Conservation (phyloP, 2,113 vertebrate species). For the Ciconia stormi region DNA sequence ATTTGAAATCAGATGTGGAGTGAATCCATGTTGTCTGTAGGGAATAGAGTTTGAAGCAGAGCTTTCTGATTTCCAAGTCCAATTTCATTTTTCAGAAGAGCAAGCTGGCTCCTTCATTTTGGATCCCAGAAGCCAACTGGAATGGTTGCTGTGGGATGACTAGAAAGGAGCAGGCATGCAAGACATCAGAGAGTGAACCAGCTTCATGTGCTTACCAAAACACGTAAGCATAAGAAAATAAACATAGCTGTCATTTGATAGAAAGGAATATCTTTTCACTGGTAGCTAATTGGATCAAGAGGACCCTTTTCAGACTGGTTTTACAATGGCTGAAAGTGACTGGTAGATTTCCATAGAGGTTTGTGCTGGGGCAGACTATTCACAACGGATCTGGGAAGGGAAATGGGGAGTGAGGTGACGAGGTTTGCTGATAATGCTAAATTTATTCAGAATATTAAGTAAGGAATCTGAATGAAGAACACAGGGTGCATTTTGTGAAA, state of each 20-base stretch:
- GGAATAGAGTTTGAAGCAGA: background rate
- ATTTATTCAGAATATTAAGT: conserved; percentile 5
- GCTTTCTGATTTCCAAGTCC: background rate
- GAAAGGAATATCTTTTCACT: background rate
- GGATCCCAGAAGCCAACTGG: background rate
- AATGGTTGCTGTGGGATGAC: background rate
- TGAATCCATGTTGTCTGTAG: background rate
- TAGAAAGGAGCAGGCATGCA: background rate
- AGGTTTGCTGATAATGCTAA: background rate
- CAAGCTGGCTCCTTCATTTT: background rate
- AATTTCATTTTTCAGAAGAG: background rate
- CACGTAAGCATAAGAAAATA: background rate
- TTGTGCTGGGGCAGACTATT: background rate
- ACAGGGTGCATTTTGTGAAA: background rate
- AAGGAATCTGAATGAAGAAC: background rate
- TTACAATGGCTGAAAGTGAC: background rate
- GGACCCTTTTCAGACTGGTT: background rate
- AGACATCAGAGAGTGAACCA: background rate
- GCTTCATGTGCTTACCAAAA: background rate
- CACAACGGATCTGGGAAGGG: background rate
- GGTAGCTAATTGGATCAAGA: background rate
- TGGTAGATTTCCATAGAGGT: background rate
- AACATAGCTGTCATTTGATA: background rate
- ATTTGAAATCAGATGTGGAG: background rate
- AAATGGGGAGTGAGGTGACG: background rate